Evolutionary conservation across 1,140 invertebrate species (phyloP).

Genomic region (Camponotus pennsylvanicus): DNA sequence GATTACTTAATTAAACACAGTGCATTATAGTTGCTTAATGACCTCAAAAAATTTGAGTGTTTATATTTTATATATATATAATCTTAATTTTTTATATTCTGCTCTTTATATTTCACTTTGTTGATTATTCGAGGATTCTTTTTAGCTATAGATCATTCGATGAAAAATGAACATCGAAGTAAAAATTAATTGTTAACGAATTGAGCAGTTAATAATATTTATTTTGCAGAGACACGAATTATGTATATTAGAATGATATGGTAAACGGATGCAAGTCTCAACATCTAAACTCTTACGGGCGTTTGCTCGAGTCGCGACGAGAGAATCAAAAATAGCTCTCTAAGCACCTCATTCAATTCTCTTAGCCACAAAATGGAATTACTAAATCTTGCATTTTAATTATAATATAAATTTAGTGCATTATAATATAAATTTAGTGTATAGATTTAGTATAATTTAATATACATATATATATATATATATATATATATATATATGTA

Average conservation of each 20-base stretch:
- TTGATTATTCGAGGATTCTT: neutral
- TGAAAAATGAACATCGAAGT: neutral
- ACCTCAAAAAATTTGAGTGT: neutral
- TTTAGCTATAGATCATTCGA: neutral
- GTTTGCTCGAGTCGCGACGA: neutral
- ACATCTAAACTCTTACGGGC: neutral
- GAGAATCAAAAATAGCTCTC: slow-evolving; percentile 32
- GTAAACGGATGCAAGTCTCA: neutral
- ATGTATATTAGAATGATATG: neutral
- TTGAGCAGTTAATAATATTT: slow-evolving; percentile 38
- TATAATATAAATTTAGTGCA: too few relatives aligned
- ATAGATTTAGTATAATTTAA: too few relatives aligned
- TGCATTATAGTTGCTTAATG: neutral
- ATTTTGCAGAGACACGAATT: neutral
- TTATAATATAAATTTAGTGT: too few relatives aligned
- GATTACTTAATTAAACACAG: slow-evolving; percentile 16
- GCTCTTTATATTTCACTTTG: neutral
- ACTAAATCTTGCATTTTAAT: too few relatives aligned
- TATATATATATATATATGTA: too few relatives aligned
- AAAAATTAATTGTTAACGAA: neutral
- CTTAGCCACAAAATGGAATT: neutral
- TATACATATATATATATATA: too few relatives aligned
- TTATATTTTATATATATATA: neutral
- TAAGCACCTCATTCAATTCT: slow-evolving; percentile 13
- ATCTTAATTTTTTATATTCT: neutral